phyloP scores from a whole-genome alignment of 2,113 vertebrate species.

The Heliornis fulica region DNA sequence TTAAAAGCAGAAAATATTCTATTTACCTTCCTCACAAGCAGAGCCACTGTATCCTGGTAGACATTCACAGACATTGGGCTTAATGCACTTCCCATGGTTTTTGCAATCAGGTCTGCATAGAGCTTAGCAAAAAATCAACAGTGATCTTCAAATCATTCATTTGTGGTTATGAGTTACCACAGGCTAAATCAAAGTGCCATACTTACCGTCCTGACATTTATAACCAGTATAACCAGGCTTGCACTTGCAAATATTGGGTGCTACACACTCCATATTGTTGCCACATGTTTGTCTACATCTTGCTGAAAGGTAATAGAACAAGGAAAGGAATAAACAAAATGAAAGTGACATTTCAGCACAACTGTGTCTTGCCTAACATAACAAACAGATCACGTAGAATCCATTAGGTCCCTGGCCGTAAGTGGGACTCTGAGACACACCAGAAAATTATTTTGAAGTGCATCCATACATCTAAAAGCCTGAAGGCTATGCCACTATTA shows the following conservation, averaged over 20 bases:
- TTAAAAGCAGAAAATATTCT: background rate
- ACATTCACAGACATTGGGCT: conserved; percentile 83
- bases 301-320: conserved; percentile 70
- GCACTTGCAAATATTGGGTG: conserved; percentile 86
- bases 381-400: background rate
- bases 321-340: background rate
- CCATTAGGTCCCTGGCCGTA: background rate
- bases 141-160: background rate
- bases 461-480: background rate
- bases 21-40: conserved; percentile 85
- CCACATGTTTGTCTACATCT: conserved; percentile 84
- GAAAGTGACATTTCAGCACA: background rate
- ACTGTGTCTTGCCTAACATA: background rate
- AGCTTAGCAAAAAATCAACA: conserved; percentile 73
- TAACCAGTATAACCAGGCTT: conserved; percentile 84
- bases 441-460: background rate
- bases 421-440: background rate
- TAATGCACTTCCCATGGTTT: conserved; percentile 85
- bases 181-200: background rate
- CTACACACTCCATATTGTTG: conserved; percentile 83
- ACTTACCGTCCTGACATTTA: conserved; percentile 84
- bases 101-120: conserved; percentile 87
- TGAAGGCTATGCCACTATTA: background rate
- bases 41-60: conserved; percentile 76
- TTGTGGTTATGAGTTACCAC: background rate